A percentile compares a stretch with the other conserved stretches of the same genome.
phyloP scores from a whole-genome alignment of 2,888 invertebrate genomes.

The Sipunculus nudus region DNA sequence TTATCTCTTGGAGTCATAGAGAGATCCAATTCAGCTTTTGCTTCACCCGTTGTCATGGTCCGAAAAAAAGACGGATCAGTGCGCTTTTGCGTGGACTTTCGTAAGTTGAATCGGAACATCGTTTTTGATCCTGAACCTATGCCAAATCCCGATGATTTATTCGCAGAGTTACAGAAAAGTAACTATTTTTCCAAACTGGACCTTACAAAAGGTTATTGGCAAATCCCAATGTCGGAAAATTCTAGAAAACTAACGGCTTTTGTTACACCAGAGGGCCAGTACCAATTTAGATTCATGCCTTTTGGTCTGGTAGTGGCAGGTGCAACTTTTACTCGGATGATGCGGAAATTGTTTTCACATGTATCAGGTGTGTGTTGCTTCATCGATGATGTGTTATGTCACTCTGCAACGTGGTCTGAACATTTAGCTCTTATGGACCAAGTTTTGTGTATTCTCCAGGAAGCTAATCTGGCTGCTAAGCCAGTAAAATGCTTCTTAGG shows the following conservation, averaged over 20 bases:
- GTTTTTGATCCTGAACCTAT: conserved; percentile 2
- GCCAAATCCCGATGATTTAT: background rate
- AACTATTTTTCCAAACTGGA: conserved; percentile 1
- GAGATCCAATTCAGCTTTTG: background rate
- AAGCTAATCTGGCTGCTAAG: no score
- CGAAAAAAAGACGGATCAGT: background rate
- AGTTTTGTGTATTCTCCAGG: background rate
- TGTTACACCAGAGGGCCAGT: conserved; percentile 4
- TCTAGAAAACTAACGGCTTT: background rate
- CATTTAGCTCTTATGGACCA: conserved; percentile 1
- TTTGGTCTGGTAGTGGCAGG: conserved; percentile 14
- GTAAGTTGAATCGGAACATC: background rate
- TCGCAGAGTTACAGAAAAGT: background rate
- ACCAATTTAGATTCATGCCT: conserved; percentile 6
- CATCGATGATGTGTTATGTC: conserved; percentile 17
- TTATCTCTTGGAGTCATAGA: background rate
- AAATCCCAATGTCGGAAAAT: background rate
- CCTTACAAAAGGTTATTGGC: background rate
- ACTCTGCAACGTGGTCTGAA: conserved; percentile 7
- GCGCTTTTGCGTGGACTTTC: background rate
- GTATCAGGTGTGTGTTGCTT: conserved; percentile 7
- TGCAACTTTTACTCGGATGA: conserved; percentile 8
- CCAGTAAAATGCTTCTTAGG: conserved; percentile 18
- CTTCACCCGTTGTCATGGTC: background rate
- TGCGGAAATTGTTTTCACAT: conserved; percentile 11